A percentile compares a stretch with the other conserved stretches of the same genome.
Evolutionary conservation across 2,888 invertebrate species (phyloP).

Genomic region (Panzeria rudis): DNA sequence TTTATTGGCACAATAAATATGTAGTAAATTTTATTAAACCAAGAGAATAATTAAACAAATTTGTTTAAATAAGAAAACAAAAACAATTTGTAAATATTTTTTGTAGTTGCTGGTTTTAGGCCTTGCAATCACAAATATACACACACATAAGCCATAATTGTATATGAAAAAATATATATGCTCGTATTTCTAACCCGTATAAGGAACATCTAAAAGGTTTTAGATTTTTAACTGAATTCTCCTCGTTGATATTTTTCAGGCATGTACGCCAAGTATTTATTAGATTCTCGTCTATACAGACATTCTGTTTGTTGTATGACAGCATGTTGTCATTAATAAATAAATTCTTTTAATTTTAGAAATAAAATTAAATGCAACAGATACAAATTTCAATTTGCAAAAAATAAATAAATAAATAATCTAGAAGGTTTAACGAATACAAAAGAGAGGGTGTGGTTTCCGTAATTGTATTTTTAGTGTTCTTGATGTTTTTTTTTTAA

Average conservation of each 20-base stretch:
- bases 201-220: slow-evolving; percentile 24
- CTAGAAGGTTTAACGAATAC: slow-evolving; percentile 42
- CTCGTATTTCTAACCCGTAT: slow-evolving; percentile 31
- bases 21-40: slow-evolving; percentile 63
- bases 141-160: neutral
- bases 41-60: slow-evolving; percentile 49
- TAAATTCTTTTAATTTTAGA: slow-evolving; percentile 40
- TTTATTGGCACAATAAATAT: slow-evolving; percentile 67
- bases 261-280: neutral
- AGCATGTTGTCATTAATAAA: slow-evolving; percentile 55
- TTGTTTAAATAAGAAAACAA: slow-evolving; percentile 11
- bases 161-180: neutral
- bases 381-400: slow-evolving; percentile 40
- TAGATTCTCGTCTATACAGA: slow-evolving; percentile 1
- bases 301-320: too few relatives aligned
- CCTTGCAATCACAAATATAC: slow-evolving; percentile 19
- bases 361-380: slow-evolving; percentile 50
- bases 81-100: slow-evolving; percentile 14
- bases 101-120: slow-evolving; percentile 10
- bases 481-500: slow-evolving; percentile 21
- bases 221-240: slow-evolving; percentile 9
- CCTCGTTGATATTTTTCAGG: slow-evolving; percentile 2
- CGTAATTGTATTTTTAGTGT: slow-evolving; percentile 27
- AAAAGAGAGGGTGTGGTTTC: slow-evolving; percentile 61
- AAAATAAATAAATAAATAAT: neutral